Evolutionary conservation across 1,140 invertebrate species (phyloP).

Genomic region (Melitaea cinxia): DNA sequence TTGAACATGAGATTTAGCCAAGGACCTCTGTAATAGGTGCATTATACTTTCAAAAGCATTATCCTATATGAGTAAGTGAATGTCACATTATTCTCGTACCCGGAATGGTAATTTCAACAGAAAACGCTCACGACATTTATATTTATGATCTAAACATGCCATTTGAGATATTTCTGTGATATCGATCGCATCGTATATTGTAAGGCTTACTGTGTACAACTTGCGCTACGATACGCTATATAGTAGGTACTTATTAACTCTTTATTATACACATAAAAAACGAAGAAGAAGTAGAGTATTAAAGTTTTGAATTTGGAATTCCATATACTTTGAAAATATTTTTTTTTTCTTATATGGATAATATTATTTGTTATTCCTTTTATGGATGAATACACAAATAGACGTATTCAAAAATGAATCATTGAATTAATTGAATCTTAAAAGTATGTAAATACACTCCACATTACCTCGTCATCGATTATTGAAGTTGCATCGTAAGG

Average conservation of each 20-base stretch:
- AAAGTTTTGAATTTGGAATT: too few relatives aligned
- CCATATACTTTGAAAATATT: too few relatives aligned
- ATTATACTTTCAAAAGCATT: constrained; percentile 21
- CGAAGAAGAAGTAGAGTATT: too few relatives aligned
- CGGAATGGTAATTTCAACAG: constrained; percentile 19
- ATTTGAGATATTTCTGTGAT: constrained; percentile 16
- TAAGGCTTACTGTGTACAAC: too few relatives aligned
- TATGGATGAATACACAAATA: too few relatives aligned
- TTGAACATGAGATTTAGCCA: not conserved
- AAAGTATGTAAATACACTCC: not conserved
- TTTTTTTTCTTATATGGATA: too few relatives aligned
- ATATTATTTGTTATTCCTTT: too few relatives aligned
- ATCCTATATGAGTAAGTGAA: constrained; percentile 15
- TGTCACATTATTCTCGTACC: constrained; percentile 18
- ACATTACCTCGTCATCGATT: not conserved
- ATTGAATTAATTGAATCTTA: not conserved
- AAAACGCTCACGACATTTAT: constrained; percentile 22
- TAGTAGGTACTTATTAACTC: too few relatives aligned
- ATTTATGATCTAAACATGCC: constrained; percentile 23
- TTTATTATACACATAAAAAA: too few relatives aligned
- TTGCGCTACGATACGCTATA: not conserved
- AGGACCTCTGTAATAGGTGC: not conserved
- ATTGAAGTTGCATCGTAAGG: not conserved
- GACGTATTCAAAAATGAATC: not conserved
- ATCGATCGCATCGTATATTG: constrained; percentile 4